phyloP scores from a whole-genome alignment of 2,797 vertebrate genomes.

The Mus minutoides region DNA sequence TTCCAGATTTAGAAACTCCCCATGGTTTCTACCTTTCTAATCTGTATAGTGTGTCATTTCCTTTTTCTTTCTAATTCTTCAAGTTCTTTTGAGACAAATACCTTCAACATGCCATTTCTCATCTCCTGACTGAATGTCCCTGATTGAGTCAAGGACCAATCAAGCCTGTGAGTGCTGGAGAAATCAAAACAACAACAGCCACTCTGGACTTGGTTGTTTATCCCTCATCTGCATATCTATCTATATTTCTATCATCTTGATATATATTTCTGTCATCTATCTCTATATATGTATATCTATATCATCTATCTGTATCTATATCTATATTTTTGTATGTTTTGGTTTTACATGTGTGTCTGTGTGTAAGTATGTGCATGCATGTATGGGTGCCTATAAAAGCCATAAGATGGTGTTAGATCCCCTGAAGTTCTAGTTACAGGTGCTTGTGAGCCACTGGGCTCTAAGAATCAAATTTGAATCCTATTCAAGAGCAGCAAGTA shows the following conservation, averaged over 20 bases:
- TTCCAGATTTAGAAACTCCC: neutral
- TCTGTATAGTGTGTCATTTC: neutral
- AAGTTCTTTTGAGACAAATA: neutral
- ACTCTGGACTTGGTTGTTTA: neutral
- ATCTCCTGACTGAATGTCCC: conserved; percentile 11
- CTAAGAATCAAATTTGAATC: neutral
- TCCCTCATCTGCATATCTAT: neutral
- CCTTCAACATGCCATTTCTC: neutral
- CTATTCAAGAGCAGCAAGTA: neutral
- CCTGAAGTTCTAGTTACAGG: neutral
- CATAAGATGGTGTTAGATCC: neutral
- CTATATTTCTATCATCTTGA: neutral
- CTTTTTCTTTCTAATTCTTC: conserved; percentile 25
- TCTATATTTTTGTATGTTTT: neutral
- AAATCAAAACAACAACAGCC: neutral
- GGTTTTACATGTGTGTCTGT: neutral
- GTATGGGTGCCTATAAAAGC: neutral
- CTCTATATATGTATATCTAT: neutral
- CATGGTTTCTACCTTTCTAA: neutral
- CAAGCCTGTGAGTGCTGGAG: neutral
- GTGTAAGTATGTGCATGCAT: neutral
- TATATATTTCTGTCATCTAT: neutral
- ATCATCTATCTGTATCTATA: neutral
- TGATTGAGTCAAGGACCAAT: neutral
- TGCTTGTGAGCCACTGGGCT: neutral